A percentile compares a stretch with the other conserved stretches of the same genome.
Conservation (phyloP, 30 jellyfish, hydroid and myxozoan genomes). For the Aurelia sp. region DNA sequence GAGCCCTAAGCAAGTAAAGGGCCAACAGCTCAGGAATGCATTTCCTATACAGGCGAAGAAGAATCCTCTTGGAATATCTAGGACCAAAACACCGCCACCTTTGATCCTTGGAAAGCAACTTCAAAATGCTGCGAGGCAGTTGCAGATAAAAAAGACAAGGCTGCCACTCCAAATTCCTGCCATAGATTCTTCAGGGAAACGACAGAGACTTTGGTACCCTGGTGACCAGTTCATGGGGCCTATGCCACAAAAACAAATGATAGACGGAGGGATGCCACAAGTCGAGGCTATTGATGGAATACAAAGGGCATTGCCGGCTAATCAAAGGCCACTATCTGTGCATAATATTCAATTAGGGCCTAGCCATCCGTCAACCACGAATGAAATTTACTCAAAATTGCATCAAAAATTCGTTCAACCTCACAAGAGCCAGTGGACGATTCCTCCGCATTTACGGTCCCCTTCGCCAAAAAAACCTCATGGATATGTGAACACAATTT, state of each 20-base stretch:
- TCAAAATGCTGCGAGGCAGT: background rate
- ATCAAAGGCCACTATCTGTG: conserved; percentile 13
- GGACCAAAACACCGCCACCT: background rate
- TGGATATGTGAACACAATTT: conserved; percentile 33
- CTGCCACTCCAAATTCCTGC: background rate
- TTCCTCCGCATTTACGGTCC: background rate
- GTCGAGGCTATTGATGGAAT: conserved; percentile 6
- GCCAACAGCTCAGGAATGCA: no score
- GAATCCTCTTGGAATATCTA: background rate
- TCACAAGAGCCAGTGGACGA: background rate
- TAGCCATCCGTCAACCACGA: conserved; percentile 14
- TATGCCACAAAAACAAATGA: background rate
- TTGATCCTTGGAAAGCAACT: background rate
- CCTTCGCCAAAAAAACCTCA: background rate
- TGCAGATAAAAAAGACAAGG: background rate
- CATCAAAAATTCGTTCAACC: conserved; percentile 10
- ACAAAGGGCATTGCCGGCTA: conserved; percentile 26
- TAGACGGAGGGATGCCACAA: background rate
- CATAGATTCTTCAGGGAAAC: conserved; percentile 14
- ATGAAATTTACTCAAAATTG: conserved; percentile 16
- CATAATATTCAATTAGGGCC: conserved; percentile 28
- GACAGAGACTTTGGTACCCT: conserved; percentile 71
- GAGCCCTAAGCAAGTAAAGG: no score
- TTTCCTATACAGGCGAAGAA: background rate
- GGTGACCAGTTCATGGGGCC: conserved; percentile 29